Evolutionary conservation across 1,140 invertebrate genomes (phyloP).

Genomic region (Harpegnathos saltator): DNA sequence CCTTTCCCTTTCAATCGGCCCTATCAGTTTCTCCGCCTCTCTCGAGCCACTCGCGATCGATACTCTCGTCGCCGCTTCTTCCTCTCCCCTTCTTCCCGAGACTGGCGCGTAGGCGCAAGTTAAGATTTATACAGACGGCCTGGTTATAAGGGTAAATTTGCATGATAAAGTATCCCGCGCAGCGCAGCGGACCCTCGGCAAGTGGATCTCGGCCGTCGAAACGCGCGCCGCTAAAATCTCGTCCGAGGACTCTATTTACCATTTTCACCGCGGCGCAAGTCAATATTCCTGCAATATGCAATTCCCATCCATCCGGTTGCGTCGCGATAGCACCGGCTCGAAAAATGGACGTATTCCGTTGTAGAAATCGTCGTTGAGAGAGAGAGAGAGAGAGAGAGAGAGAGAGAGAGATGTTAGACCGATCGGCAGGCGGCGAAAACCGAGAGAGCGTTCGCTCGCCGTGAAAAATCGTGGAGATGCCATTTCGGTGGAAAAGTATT

Average conservation of each 20-base stretch:
- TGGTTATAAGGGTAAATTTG: slow-evolving; percentile 63
- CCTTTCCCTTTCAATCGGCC: slow-evolving; percentile 61
- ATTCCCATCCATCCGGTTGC: not conserved
- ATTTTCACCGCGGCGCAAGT: slow-evolving; percentile 54
- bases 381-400: not conserved
- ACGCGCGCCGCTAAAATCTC: slow-evolving; percentile 54
- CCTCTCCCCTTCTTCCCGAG: too few species aligned
- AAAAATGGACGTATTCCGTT: not conserved
- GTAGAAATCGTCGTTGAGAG: not conserved
- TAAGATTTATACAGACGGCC: slow-evolving; percentile 58
- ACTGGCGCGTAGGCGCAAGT: slow-evolving; percentile 31
- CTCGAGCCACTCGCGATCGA: slow-evolving; percentile 28
- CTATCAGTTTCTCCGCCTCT: slow-evolving; percentile 22
- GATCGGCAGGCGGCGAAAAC: not conserved
- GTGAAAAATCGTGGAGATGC: too few species aligned
- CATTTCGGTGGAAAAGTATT: too few species aligned
- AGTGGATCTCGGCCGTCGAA: slow-evolving; percentile 55
- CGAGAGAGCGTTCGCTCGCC: too few species aligned
- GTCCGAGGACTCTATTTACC: slow-evolving; percentile 59
- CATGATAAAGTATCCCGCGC: slow-evolving; percentile 68
- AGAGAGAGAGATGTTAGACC: not conserved
- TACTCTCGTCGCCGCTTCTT: slow-evolving; percentile 25
- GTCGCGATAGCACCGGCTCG: not conserved
- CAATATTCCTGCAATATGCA: slow-evolving; percentile 24
- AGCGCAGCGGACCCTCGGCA: slow-evolving; percentile 24